Evolutionary conservation across 2,113 vertebrate species (phyloP).

Genomic region (Talpa occidentalis): DNA sequence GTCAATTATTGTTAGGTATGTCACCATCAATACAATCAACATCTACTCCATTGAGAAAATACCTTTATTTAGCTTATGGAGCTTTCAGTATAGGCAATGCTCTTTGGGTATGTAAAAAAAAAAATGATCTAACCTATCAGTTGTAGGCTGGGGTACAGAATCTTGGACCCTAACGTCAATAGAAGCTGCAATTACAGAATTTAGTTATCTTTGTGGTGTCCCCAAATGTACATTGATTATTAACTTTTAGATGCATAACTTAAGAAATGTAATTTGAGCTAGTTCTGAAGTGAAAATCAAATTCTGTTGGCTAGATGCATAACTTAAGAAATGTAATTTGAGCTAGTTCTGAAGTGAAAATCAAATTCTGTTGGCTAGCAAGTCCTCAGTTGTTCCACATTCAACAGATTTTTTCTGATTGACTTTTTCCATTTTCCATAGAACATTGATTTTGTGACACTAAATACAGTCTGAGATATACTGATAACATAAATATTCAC

Average conservation of each 20-base stretch:
- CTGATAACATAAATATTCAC: constrained; percentile 21
- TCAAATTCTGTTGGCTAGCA: not conserved
- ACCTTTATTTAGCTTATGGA: not conserved
- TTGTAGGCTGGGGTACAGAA: not conserved
- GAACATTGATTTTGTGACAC: constrained; percentile 35
- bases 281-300: not conserved
- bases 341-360: not conserved
- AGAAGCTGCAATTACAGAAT: not conserved
- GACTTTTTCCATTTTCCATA: constrained; percentile 33
- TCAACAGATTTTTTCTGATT: not conserved
- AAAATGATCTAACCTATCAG: not conserved
- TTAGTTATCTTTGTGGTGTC: not conserved
- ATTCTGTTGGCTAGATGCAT: not conserved
- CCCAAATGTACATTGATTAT: not conserved
- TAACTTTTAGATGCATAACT: not conserved
- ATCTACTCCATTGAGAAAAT: not conserved
- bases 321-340: not conserved
- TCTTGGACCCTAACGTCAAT: not conserved
- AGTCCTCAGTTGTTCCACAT: not conserved
- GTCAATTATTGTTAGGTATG: not conserved
- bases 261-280: not conserved
- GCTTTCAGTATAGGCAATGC: not conserved
- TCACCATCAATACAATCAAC: not conserved
- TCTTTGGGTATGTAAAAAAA: not conserved
- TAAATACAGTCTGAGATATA: not conserved